Evolutionary conservation across 1,140 invertebrate species (phyloP).

Genomic region (Mya arenaria): DNA sequence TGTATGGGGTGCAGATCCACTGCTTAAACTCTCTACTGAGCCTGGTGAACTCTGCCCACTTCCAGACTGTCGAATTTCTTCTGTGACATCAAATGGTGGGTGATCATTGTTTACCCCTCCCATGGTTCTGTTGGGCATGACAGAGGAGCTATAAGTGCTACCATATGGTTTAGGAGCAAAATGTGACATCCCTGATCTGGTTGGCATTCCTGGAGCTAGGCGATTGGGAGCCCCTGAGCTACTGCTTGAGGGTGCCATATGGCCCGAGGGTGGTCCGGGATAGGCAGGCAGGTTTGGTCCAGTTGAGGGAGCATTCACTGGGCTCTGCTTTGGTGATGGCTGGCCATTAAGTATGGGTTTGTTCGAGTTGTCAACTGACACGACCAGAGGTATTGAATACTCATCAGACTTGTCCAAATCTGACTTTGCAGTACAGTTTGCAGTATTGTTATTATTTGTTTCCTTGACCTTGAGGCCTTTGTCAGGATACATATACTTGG

Average conservation of each 20-base stretch:
- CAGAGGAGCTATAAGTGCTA: conserved; percentile 70
- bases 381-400: conserved; percentile 57
- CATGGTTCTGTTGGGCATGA: conserved; percentile 60
- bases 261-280: not conserved
- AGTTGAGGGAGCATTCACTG: not conserved
- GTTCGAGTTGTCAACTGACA: conserved; percentile 52
- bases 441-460: conserved; percentile 62
- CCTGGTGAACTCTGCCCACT: conserved; percentile 79
- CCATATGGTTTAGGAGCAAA: conserved; percentile 69
- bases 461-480: conserved; percentile 46
- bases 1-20: not conserved
- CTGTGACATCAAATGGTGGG: conserved; percentile 68
- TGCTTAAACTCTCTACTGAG: conserved; percentile 72
- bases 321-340: conserved; percentile 45
- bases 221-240: not conserved
- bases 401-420: conserved; percentile 55
- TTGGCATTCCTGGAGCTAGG: conserved; percentile 37
- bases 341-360: conserved; percentile 57
- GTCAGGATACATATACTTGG: conserved; percentile 83
- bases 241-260: not conserved
- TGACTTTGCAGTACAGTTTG: conserved; percentile 23
- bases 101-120: conserved; percentile 51
- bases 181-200: conserved; percentile 62
- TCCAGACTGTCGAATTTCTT: conserved; percentile 74
- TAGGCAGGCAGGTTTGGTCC: conserved; percentile 1